phyloP scores from a whole-genome alignment of 2,113 vertebrate genomes.

The Embiotoca jacksoni region DNA sequence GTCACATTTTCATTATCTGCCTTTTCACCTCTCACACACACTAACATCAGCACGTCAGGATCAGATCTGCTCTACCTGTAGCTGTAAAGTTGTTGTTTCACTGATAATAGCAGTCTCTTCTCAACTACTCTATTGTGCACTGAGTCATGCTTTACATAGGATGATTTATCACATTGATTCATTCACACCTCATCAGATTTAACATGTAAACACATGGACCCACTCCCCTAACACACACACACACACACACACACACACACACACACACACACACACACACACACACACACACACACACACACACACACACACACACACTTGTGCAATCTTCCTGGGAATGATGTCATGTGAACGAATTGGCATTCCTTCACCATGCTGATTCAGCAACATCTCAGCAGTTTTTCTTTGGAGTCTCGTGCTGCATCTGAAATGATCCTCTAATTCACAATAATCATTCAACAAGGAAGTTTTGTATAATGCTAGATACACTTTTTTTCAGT shows the following conservation, averaged over 20 bases:
- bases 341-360: background rate
- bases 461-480: background rate
- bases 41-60: constrained; percentile 4
- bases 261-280: constrained; percentile 4
- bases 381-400: background rate
- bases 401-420: background rate
- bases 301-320: constrained; percentile 11
- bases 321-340: background rate
- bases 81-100: constrained; percentile 6
- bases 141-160: constrained; percentile 7
- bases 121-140: constrained; percentile 16
- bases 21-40: constrained; percentile 5
- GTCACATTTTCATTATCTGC: constrained; percentile 10
- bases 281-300: constrained; percentile 6
- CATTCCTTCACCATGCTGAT: background rate
- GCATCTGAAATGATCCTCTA: background rate
- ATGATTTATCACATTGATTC: constrained; percentile 17
- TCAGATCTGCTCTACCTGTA: constrained; percentile 9
- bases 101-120: constrained; percentile 1
- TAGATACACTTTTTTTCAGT: no score
- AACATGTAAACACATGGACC: background rate
- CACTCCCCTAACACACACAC: background rate
- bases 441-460: background rate
- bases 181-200: constrained; percentile 1
- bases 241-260: constrained; percentile 6